Evolutionary conservation across 2,113 vertebrate species (phyloP).

Genomic region (Sphyrna mokarran): DNA sequence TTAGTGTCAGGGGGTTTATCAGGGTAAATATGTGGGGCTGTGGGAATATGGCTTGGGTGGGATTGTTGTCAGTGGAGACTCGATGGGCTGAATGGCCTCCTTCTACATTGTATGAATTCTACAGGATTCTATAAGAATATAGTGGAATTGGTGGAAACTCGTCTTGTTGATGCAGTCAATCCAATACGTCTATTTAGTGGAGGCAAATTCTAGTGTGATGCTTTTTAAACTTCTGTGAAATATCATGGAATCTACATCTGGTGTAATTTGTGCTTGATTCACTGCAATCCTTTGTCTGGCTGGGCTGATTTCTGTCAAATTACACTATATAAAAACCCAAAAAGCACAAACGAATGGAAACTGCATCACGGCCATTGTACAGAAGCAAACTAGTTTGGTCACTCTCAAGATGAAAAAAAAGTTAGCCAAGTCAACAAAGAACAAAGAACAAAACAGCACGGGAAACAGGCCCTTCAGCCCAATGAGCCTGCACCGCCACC

Average conservation of each 20-base stretch:
- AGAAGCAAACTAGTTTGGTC: not conserved
- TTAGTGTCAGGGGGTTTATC: no score
- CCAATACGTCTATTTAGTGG: not conserved
- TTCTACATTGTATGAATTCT: no score
- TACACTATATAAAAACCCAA: not conserved
- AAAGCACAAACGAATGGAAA: not conserved
- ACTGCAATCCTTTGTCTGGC: not conserved
- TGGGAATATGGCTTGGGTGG: no score
- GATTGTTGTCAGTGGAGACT: no score
- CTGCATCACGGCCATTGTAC: not conserved
- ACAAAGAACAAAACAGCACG: no score
- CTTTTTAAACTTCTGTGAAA: not conserved
- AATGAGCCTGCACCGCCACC: no score
- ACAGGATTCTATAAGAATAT: no score
- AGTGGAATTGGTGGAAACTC: no score
- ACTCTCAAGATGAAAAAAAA: not conserved
- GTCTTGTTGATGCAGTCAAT: not conserved
- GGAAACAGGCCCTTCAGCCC: no score
- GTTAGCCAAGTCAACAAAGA: no score
- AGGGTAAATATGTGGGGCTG: no score
- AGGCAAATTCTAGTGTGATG: not conserved
- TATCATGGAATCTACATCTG: not conserved
- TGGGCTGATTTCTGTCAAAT: not conserved
- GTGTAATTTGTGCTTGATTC: not conserved
- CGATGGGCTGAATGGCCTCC: no score